Evolutionary conservation across 2,113 vertebrate species (phyloP).

Genomic region (Tupaia chinensis): DNA sequence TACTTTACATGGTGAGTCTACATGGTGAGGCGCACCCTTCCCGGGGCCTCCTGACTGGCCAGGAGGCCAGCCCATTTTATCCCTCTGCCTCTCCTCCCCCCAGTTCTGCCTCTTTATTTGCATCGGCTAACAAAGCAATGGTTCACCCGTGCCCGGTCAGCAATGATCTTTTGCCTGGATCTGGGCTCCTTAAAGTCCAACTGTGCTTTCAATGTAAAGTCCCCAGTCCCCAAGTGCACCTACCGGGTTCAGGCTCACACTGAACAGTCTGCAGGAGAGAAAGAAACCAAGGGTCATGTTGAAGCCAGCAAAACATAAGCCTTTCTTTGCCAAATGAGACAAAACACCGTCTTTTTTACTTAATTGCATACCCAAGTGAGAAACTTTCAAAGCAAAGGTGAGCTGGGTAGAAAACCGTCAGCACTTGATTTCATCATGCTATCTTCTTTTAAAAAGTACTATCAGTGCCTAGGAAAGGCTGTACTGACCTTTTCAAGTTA

Average conservation of each 20-base stretch:
- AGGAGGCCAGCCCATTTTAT: background rate
- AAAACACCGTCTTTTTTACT: background rate
- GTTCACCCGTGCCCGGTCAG: background rate
- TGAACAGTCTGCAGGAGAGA: slow-evolving; percentile 80
- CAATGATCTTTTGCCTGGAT: background rate
- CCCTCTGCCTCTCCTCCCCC: background rate
- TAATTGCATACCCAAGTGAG: background rate
- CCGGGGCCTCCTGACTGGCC: background rate
- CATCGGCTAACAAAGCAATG: background rate
- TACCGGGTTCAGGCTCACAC: slow-evolving; percentile 80
- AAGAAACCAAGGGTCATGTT: slow-evolving; percentile 52
- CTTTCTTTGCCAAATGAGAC: slow-evolving; percentile 20
- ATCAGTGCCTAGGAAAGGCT: background rate
- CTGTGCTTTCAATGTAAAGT: background rate
- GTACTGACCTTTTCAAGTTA: background rate
- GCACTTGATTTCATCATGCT: background rate
- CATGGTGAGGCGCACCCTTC: background rate
- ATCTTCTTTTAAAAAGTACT: slow-evolving; percentile 3
- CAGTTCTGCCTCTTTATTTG: background rate
- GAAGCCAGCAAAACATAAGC: slow-evolving; percentile 26
- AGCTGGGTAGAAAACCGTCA: background rate
- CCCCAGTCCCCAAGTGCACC: slow-evolving; percentile 35
- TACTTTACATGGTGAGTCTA: background rate
- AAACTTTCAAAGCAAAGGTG: background rate
- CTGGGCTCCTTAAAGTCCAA: background rate